A percentile compares a stretch with the other conserved stretches of the same genome.
Evolutionary conservation across 2,113 vertebrate genomes (phyloP).

Genomic region (Numida meleagris): DNA sequence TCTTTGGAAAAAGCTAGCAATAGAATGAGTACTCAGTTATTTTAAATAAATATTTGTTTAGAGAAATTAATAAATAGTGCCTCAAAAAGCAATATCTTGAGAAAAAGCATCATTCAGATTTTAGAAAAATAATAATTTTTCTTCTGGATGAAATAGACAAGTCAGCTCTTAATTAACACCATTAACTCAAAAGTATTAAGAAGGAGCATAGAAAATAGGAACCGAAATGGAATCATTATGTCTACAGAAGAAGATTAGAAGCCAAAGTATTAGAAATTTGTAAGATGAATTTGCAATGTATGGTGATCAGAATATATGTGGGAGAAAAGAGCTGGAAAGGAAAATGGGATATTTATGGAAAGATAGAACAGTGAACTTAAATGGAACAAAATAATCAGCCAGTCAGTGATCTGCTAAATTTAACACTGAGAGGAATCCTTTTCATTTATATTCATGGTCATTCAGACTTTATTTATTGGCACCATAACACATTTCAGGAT

Average conservation of each 20-base stretch:
- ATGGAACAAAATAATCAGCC: slow-evolving; percentile 40
- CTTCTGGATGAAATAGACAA: not conserved
- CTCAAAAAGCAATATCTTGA: not conserved
- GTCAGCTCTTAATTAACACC: slow-evolving; percentile 30
- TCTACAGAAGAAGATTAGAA: slow-evolving; percentile 31
- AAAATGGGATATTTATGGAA: slow-evolving; percentile 53
- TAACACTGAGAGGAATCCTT: slow-evolving; percentile 7
- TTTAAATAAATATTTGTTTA: not conserved
- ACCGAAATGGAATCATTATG: slow-evolving; percentile 45
- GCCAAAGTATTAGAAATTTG: not conserved
- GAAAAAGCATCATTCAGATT: not conserved
- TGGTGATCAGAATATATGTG: slow-evolving; percentile 10
- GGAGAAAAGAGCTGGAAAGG: not conserved
- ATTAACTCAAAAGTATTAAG: slow-evolving; percentile 13
- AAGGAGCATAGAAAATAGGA: not conserved
- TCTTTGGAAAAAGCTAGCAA: not conserved
- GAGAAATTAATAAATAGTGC: not conserved
- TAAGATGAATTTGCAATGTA: slow-evolving; percentile 25
- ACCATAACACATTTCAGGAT: not conserved
- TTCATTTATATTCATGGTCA: slow-evolving; percentile 1
- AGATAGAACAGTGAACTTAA: slow-evolving; percentile 44
- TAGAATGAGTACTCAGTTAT: not conserved
- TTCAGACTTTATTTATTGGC: slow-evolving; percentile 16
- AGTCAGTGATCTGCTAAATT: slow-evolving; percentile 46
- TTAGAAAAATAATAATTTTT: not conserved